These are phyloP conservation scores for Engystomops pustulosus DNA, from an alignment of 2,113 vertebrate genomes.

Conservation along the genomic window DNA sequence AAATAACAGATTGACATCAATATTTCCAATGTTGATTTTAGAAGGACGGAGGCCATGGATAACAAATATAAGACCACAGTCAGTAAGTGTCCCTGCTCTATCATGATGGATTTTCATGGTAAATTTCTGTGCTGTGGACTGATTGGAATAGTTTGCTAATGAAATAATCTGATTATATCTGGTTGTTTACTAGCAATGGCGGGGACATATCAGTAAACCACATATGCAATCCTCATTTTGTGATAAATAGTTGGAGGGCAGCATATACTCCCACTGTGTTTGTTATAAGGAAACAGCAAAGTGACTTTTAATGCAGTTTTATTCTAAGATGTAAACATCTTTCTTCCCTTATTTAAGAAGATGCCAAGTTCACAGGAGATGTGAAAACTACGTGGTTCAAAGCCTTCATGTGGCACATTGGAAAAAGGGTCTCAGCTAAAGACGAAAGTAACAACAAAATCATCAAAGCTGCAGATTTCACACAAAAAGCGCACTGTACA, in stretches of 20 bases:
- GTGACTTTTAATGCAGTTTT: constrained; percentile 48
- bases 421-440: constrained; percentile 27
- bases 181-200: too few relatives aligned
- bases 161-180: too few relatives aligned
- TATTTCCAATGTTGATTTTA: too few relatives aligned
- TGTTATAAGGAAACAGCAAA: constrained; percentile 36
- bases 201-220: too few relatives aligned
- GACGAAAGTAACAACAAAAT: constrained; percentile 44
- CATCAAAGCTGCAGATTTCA: constrained; percentile 50
- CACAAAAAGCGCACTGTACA: constrained; percentile 29
- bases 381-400: constrained; percentile 44
- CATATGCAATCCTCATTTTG: background rate
- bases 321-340: constrained; percentile 52
- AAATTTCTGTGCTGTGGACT: too few relatives aligned
- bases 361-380: constrained; percentile 51
- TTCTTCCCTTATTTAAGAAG: constrained; percentile 43
- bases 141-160: too few relatives aligned
- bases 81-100: too few relatives aligned
- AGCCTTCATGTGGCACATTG: constrained; percentile 49
- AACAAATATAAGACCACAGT: too few relatives aligned
- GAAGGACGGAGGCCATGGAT: too few relatives aligned
- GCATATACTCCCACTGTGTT: background rate
- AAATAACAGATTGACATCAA: too few relatives aligned
- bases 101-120: too few relatives aligned
- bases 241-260: background rate